Percentiles rank a stretch among this genome's conserved stretches.
Evolutionary conservation across 2,113 vertebrate species (phyloP).

Genomic region (Xiphias gladius): DNA sequence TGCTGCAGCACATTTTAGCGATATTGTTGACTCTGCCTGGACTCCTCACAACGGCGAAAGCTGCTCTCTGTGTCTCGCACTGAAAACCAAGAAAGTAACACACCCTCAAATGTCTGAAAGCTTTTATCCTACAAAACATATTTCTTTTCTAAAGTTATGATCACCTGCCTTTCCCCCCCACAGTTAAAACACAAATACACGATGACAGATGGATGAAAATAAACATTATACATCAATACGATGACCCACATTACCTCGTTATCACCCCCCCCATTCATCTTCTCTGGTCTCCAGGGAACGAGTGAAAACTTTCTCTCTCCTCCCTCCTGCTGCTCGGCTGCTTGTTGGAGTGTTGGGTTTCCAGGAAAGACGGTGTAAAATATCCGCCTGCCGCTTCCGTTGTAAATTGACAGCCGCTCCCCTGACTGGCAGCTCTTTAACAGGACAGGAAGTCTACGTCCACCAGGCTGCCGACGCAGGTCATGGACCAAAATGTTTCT

Average conservation of each 20-base stretch:
- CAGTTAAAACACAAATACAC: not conserved
- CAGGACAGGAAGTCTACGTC: slow-evolving; percentile 66
- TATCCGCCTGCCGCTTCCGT: slow-evolving; percentile 67
- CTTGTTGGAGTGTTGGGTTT: slow-evolving; percentile 61
- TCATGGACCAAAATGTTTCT: slow-evolving; percentile 38
- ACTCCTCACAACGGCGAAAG: too few species aligned
- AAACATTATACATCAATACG: not conserved
- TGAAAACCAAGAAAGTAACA: too few species aligned
- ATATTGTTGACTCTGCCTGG: too few species aligned
- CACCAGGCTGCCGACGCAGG: slow-evolving; percentile 23
- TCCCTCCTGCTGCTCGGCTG: slow-evolving; percentile 64
- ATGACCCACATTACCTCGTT: slow-evolving; percentile 26
- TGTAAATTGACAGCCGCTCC: slow-evolving; percentile 60
- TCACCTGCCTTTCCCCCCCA: too few species aligned
- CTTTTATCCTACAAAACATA: too few species aligned
- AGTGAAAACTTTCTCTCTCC: slow-evolving; percentile 60
- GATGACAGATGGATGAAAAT: slow-evolving; percentile 11
- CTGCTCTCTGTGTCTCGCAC: too few species aligned
- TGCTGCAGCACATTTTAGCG: too few species aligned
- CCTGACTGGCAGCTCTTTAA: slow-evolving; percentile 64
- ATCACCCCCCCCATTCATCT: slow-evolving; percentile 61
- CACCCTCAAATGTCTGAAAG: too few species aligned
- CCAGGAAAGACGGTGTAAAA: slow-evolving; percentile 78
- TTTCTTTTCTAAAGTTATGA: too few species aligned
- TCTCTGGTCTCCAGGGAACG: slow-evolving; percentile 48